phyloP scores from a whole-genome alignment of 1,140 invertebrate species.

The Drosophila kikkawai region DNA sequence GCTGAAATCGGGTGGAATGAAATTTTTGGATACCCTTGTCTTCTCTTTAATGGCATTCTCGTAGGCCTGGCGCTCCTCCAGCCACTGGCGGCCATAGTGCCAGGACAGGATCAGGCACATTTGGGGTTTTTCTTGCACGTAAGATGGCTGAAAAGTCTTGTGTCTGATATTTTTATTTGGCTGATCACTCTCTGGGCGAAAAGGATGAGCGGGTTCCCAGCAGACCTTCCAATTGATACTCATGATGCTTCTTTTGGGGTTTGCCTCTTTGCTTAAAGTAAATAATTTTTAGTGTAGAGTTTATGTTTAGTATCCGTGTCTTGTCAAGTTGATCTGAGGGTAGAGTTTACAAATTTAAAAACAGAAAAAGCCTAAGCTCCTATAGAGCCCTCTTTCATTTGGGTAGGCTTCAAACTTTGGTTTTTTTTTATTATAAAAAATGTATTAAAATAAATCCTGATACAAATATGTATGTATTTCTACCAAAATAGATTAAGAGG shows the following conservation, averaged over 20 bases:
- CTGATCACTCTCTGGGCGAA: not conserved
- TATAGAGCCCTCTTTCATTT: not conserved
- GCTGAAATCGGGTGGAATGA: slow-evolving; percentile 4
- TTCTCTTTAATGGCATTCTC: not conserved
- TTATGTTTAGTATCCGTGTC: not conserved
- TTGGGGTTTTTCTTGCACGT: slow-evolving; percentile 8
- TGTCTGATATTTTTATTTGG: not conserved
- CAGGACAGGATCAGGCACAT: slow-evolving; percentile 32
- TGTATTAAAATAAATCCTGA: not conserved
- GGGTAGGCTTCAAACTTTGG: not conserved
- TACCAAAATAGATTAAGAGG: not conserved
- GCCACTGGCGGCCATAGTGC: slow-evolving; percentile 41
- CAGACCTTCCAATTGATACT: not conserved
- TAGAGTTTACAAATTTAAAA: no score
- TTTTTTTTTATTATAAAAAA: not conserved
- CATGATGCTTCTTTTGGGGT: not conserved
- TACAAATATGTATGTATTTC: not conserved
- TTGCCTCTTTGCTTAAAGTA: not conserved
- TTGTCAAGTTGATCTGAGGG: not conserved
- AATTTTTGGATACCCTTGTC: not conserved
- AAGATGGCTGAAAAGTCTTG: slow-evolving; percentile 9
- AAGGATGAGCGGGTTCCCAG: not conserved
- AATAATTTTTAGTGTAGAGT: not conserved
- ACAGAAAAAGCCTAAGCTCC: no score
- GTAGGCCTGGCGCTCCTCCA: slow-evolving; percentile 17